Base-by-base conservation (phyloP, 37 sponge, comb jelly and placozoan genomes). In the Hormiphora californensis region DNA sequence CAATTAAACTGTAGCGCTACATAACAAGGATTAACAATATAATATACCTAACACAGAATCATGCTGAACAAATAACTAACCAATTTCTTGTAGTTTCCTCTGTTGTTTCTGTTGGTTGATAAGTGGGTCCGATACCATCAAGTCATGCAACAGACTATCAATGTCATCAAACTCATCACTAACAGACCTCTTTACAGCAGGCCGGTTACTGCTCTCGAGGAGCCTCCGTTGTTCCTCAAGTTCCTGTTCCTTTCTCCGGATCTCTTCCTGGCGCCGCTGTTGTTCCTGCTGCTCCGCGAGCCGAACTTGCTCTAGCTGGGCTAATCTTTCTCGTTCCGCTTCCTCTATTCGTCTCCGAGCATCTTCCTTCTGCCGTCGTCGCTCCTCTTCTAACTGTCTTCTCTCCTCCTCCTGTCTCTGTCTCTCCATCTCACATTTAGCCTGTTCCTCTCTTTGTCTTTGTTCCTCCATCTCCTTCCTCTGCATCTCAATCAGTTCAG, bases 41-140 rank as follows among this genome's bases (percentile, higher is more conserved):
- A n/a, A n/a, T n/a, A n/a, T n/a, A n/a, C n/a, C n/a, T n/a, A n/a
- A n/a, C n/a, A n/a, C n/a, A n/a, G n/a, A n/a, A n/a, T n/a, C n/a
- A n/a, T n/a, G n/a, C n/a, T n/a, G n/a, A n/a, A 49, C 53, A 17
- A 49, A 57, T 31, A 28, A 41, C 81, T 25, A 4, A 73, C 81
- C 81, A 23, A 73, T 22, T 41, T 73, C 46, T 36, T 73, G 32
- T 4, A 73, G 46, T 33, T 36, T 37, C 44, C 43, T 43, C 23
- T 73, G 81, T 46, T 73, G 81, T 32, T 33, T 73, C 46, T 73
- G 81, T 19, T 73, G 81, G 25, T 40, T 27, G n/a, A 73, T 73
- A n/a, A 73, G 35, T 0, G 81, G 81, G 25, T 73, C 81, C 44
- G 43, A 19, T 30, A 43, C 81, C 81, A 73, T 73, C 15, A 73